Base-by-base conservation (phyloP, 2,113 vertebrate genomes). In the Gopherus evgoodei region DNA sequence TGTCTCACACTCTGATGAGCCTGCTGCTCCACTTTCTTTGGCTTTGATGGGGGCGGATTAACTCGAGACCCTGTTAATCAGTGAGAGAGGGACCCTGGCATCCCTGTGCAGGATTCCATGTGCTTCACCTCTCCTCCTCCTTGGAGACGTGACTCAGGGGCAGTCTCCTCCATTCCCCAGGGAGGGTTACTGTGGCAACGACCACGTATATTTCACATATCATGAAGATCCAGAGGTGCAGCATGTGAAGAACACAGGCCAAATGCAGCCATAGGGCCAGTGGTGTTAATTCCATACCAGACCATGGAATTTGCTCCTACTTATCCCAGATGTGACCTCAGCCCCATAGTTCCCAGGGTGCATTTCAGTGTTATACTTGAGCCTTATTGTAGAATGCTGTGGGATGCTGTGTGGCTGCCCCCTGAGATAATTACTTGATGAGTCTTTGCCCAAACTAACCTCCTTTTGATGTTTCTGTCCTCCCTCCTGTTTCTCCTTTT, bases 401-500 rank as follows among this genome's bases (percentile, higher is more conserved):
- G n/a, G 24, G 2, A n/a, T 29, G 38, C 47, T 11, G 38, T 11
- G 27, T 88, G 76, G 27, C 31, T 69, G 49, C 72, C 52, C 24
- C 57, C 31, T 62, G 59, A 65, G 80, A 72, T 85, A 44, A 35
- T 52, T 84, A 90, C 86, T 86, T 92, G 22, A 59, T 17, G 86
- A 84, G 69, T 86, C n/a, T 92, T 88, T 95, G 44, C 88, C 93
- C 3, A 5, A 38, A 93, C 85, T 62, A 29, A 44, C 80, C 22
- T 80, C 90, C 83, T 83, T 29, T 97, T 96, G 93, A 91, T 87
- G 42, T 97, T 93, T 92, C 75, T 90, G 69, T 96, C 90, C 87
- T 97, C 85, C 87, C 88, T 84, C 53, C 91, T 97, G n/a, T 50
- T 83, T 8, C 92, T 95, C 95, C 96, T 89, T 56, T 84, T 94